Base-by-base conservation (phyloP, 2,888 invertebrate genomes). In the Graphium colonna region DNA sequence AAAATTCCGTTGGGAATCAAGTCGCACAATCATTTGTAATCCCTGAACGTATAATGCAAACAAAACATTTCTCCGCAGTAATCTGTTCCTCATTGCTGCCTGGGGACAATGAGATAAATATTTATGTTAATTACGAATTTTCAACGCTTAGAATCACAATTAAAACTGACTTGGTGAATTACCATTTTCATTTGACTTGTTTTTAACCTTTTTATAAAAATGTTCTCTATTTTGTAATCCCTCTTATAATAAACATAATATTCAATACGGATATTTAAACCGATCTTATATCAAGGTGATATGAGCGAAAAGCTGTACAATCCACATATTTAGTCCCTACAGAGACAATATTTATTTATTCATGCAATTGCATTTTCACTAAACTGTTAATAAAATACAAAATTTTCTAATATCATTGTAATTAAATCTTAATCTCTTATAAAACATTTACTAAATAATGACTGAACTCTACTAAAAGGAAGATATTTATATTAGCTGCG, bases 401-500 rank as follows among this genome's bases (percentile, higher is more conserved):
- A n/a, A n/a, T n/a, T n/a, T n/a, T n/a, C n/a, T n/a, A n/a, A n/a
- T n/a, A n/a, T n/a, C n/a, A n/a, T n/a, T n/a, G n/a, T n/a, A n/a
- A n/a, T n/a, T n/a, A n/a, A n/a, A n/a, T n/a, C n/a, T n/a, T n/a
- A n/a, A n/a, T n/a, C n/a, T n/a, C n/a, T 8, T 17, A 31, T 39
- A 21, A 21, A 2, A 21, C 21, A 21, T 21, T 5, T 5, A 21
- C 5, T 21, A 12, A 16, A 39, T 15, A 9, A 15, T 39, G 16
- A 15, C 16, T 16, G 16, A 16, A 39, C 36, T 44, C 60, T 43
- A 17, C 51, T 51, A 56, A 55, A 51, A 57, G 56, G 57, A 63
- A 71, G 69, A 71, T 69, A 71, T 76, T 80, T 74, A 77, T 71
- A 69, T 73, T 64, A 57, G n/a, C n/a, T 12, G 67, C 73, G 78